These are phyloP conservation scores for Sus cebifrons DNA, from an alignment of 2,797 vertebrate genomes.

Conservation along the genomic window DNA sequence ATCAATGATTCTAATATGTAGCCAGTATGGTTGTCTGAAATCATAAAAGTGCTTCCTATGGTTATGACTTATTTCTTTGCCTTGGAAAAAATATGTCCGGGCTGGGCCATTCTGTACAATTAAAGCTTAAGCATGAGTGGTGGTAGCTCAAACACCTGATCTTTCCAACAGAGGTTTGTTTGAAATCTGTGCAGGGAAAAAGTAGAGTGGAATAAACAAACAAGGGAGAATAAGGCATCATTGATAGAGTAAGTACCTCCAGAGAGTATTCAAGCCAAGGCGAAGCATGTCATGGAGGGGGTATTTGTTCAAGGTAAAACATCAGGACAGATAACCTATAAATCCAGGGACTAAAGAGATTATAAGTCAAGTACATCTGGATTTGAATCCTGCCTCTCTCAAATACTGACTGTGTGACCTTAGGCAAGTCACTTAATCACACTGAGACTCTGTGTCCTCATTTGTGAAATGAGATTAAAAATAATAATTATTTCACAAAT, in stretches of 20 bases:
- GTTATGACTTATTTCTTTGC: constrained; percentile 5
- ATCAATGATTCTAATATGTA: constrained; percentile 27
- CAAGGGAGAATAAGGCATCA: neutral
- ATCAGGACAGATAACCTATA: neutral
- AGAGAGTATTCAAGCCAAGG: neutral
- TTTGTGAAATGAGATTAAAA: neutral
- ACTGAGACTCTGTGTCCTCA: neutral
- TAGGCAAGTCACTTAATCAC: neutral
- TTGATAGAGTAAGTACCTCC: neutral
- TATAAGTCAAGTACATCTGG: neutral
- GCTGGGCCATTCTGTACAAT: neutral
- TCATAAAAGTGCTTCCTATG: constrained; percentile 7
- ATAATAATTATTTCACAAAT: constrained; percentile 7
- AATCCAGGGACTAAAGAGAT: constrained; percentile 24
- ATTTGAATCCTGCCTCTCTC: neutral
- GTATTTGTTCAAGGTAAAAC: neutral
- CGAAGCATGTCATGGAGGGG: neutral
- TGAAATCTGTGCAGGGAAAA: neutral
- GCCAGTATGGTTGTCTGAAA: neutral
- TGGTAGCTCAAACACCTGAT: neutral
- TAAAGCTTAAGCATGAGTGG: neutral
- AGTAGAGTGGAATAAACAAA: neutral
- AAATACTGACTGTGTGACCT: neutral
- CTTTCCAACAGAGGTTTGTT: neutral
- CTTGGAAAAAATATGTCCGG: neutral